Conservation (phyloP, 2,797 vertebrate species). For the Petrocephalus schoutedeni region DNA sequence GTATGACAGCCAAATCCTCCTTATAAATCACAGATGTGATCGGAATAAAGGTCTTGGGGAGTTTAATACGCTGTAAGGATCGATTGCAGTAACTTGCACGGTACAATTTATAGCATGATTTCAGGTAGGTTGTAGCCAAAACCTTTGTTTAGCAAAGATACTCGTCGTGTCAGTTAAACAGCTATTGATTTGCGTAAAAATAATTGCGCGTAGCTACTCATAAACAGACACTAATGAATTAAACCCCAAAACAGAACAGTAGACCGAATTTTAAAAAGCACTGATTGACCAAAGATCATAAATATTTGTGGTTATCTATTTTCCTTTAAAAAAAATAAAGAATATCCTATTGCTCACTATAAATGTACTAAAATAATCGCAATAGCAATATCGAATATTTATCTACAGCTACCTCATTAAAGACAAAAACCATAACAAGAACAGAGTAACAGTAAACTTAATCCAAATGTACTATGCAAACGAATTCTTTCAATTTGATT, state of each 20-base stretch:
- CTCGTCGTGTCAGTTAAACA: neutral
- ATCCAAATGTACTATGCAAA: neutral
- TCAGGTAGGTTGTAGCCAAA: neutral
- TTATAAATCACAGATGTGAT: neutral
- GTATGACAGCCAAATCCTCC: neutral
- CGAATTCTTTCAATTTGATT: neutral
- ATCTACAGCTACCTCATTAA: neutral
- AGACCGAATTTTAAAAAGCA: neutral
- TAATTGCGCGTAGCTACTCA: neutral
- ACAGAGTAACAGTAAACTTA: neutral
- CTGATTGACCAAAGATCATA: neutral
- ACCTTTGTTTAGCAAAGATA: neutral
- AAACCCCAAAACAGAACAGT: neutral
- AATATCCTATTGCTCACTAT: neutral
- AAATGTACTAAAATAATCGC: neutral
- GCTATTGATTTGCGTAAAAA: neutral
- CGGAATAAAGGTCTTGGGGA: neutral
- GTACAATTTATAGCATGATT: neutral
- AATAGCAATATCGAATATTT: neutral
- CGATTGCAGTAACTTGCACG: neutral
- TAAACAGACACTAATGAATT: neutral
- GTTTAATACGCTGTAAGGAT: neutral
- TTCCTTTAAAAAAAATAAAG: neutral
- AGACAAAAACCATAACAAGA: neutral
- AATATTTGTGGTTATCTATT: neutral